These are phyloP conservation scores for Plotosus lineatus DNA, from an alignment of 2,113 vertebrate species.

Conservation along the genomic window DNA sequence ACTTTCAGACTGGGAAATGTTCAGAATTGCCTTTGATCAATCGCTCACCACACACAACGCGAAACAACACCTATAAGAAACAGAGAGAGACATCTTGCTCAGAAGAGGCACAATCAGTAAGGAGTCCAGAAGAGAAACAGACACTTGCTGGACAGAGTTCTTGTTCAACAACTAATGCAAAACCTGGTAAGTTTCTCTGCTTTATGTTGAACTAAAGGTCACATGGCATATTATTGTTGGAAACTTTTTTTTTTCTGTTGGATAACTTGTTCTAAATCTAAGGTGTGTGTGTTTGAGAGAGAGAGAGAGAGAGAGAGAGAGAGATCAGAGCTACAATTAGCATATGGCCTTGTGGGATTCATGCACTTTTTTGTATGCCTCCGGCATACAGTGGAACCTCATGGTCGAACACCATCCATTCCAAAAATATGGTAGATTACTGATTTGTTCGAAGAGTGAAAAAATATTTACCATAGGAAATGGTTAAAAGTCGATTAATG, in stretches of 20 bases:
- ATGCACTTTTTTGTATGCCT: too few species aligned
- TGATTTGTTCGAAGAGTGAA: too few species aligned
- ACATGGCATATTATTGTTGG: not conserved
- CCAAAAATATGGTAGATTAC: too few species aligned
- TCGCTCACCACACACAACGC: constrained; percentile 30
- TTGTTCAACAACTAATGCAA: constrained; percentile 28
- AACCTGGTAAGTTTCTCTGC: constrained; percentile 69
- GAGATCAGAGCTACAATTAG: too few species aligned
- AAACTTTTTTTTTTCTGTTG: not conserved
- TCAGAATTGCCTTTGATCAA: constrained; percentile 39
- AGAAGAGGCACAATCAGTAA: constrained; percentile 38
- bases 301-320: too few species aligned
- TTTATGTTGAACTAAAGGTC: not conserved
- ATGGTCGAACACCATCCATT: too few species aligned
- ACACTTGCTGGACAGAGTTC: constrained; percentile 58
- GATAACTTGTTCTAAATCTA: not conserved
- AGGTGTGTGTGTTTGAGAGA: too few species aligned
- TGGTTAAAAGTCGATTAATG: too few species aligned
- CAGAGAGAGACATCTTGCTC: constrained; percentile 28
- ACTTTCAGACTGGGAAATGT: constrained; percentile 36
- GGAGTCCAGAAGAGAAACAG: constrained; percentile 60
- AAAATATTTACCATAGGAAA: too few species aligned
- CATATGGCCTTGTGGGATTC: too few species aligned
- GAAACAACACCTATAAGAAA: constrained; percentile 34
- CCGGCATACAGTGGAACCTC: too few species aligned